Evolutionary conservation across 64 coral and sea anemone genomes (phyloP), one percentile per base, ranked within the genome.

Genomic region (Hydrozoanthus tunicans): DNA sequence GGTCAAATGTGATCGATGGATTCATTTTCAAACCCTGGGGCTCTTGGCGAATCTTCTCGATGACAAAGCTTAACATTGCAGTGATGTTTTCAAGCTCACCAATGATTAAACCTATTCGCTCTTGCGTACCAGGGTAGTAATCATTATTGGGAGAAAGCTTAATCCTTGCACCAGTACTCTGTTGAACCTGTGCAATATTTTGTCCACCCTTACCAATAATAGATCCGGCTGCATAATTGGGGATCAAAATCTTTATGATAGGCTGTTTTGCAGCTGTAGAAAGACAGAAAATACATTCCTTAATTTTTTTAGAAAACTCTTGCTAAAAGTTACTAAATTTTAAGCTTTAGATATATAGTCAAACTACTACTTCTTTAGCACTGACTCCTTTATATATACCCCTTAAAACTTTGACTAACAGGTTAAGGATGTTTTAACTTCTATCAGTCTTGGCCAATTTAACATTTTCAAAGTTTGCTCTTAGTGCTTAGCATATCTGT

Each of bases 171-270:
- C 97, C 97, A 67, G 97, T 99, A 13, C 64, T 72, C 76, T 99
- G 94, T 56, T 99, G 97, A 15, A 99, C 90, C 78, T 93, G 89
- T 9, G 94, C 94, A 63, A 99, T 99, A 63, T 95, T 99, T 32
- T 95, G 94, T 51, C 97, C 97, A 76, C 94, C 94, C 85, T 99
- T 99, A 60, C 97, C 97, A 77, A 99, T 99, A 77, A 99, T 99
- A 25, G 97, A 99, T 43, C 97, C 97, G n/a, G 97, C 97, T 3
- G 94, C 94, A 95, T 99, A 91, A 75, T 96, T 99, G 8, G 97
- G 97, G 13, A 99, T 93, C 20, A 99, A 78, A 56, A 95, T 92
- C 86, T 99, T 99, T 72, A 99, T 59, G 62, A 99, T 99, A 6
- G 97, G 97, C 53, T 91, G 91, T 80, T 99, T 99, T 72, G 94